Base-by-base conservation (phyloP, 2,888 invertebrate genomes). In the Synergus laeviventris region DNA sequence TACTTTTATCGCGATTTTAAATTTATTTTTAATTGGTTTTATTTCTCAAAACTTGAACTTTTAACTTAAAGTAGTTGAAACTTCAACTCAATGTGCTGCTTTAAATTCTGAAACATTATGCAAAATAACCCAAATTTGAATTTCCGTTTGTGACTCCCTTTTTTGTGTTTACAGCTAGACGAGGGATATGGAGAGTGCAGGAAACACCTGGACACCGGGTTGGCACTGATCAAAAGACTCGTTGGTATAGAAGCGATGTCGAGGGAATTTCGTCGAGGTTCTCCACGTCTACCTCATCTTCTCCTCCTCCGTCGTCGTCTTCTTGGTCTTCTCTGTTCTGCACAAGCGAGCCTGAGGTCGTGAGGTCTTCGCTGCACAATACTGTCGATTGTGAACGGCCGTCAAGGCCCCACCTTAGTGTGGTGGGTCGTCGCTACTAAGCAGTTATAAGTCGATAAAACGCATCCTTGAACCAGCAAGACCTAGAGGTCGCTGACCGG, bases 81-180 rank as follows among this genome's bases (percentile, higher is more conserved):
- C n/a, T n/a, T n/a, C n/a, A n/a, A n/a, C n/a, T n/a, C n/a, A n/a
- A n/a, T n/a, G n/a, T n/a, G n/a, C n/a, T n/a, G n/a, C n/a, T n/a
- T n/a, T 31, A 31, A 31, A 31, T 31, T 31, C 31, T 31, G 31
- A 31, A 31, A 31, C 31, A 31, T 31, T 31, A 5, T 31, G 3
- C 31, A 5, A 31, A 31, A 31, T 31, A 5, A 24, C 5, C 5
- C 56, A 56, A 21, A 12, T 56, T 56, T 56, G 12, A n/a, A 56
- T 73, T 73, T 70, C 42, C 42, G 31, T 21, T 54, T 54, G 49
- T 54, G 31, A 56, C 36, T 73, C 9, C 5, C 36, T 54, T 74
- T 54, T 56, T 38, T 78, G 79, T 78, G 78, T 78, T 84, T 81
- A 54, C 83, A 83, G 82, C 76, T 75, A 76, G 78, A 75, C 74